Evolutionary conservation across 2,888 invertebrate genomes (phyloP), one percentile per base, ranked within the genome.

Genomic region (Drosophila anomalipes): DNA sequence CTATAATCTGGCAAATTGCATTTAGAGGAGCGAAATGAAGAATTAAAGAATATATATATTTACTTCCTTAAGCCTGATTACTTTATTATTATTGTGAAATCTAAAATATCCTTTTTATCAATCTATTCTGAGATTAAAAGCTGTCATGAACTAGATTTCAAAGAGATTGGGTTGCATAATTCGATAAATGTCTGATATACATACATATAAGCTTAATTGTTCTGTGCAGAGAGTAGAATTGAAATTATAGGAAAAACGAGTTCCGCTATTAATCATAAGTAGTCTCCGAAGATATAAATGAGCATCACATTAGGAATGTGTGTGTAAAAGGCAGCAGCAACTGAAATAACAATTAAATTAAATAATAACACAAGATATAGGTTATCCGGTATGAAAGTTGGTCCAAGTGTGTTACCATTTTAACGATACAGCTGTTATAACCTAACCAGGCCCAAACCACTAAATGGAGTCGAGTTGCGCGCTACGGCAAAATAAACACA

Each of bases 331-430:
- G 26, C 16, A n/a, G 7, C 33, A 32, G 67, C 57, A 47, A 61
- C 51, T 74, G 44, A 79, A 66, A 79, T 32, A 68, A 79, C 56
- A 60, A 78, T 76, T 59, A 63, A 62, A 58, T 74, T 35, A 51
- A 60, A 79, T 65, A 78, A 74, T 74, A 58, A 58, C 30, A 74
- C 59, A 49, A 63, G 62, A 65, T 62, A 78, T 66, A 19, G 60
- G 62, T 33, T 78, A 77, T 77, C 72, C 72, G 81, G 78, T 61
- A 66, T 70, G 81, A 76, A 80, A 80, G 77, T 60, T 54, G 65
- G 32, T 22, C 44, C 51, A 44, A 63, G 66, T 76, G 71, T 78
- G 79, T 69, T 68, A 61, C 68, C 81, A 77, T 66, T 56, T 62
- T 68, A 77, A 64, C 81, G 69, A 63, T 63, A 51, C 54, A 65